Evolutionary conservation across 1,140 invertebrate species (phyloP).

Genomic region (Conus betulinus): DNA sequence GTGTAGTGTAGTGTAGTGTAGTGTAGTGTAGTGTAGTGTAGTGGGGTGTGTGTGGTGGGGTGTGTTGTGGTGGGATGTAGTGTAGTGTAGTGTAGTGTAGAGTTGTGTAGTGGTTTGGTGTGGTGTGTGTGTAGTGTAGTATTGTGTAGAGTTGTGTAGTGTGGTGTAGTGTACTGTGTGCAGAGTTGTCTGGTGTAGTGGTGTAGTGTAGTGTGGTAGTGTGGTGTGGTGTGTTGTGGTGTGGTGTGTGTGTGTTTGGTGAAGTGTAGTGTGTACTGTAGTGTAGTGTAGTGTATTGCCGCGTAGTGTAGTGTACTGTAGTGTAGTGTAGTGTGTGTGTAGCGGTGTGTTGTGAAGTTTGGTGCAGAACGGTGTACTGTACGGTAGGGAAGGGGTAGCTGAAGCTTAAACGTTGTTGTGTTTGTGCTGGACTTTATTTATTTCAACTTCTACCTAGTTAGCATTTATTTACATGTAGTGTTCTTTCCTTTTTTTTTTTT

Average conservation of each 20-base stretch:
- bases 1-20: too few relatives aligned
- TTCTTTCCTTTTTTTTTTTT: too few relatives aligned
- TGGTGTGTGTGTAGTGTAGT: not conserved
- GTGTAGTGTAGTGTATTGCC: not conserved
- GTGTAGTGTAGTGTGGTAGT: not conserved
- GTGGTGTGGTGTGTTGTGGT: not conserved
- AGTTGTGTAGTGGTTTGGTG: not conserved
- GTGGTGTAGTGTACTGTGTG: not conserved
- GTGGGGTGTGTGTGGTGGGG: not conserved
- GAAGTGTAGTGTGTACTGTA: not conserved
- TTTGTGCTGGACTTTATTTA: too few relatives aligned
- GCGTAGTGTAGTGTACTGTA: too few relatives aligned
- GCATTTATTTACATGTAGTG: too few relatives aligned
- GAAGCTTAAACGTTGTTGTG: too few relatives aligned
- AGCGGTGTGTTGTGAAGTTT: too few relatives aligned
- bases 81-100: not conserved
- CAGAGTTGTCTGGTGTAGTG: not conserved
- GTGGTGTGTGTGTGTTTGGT: not conserved
- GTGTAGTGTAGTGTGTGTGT: too few relatives aligned
- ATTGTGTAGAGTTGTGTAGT: not conserved
- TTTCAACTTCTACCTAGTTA: too few relatives aligned
- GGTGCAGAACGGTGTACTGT: too few relatives aligned
- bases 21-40: not conserved
- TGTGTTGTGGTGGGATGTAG: not conserved
- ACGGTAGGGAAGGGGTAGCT: too few relatives aligned